Base-by-base conservation (phyloP, 2,797 vertebrate genomes). In the Bradypodion pumilum region DNA sequence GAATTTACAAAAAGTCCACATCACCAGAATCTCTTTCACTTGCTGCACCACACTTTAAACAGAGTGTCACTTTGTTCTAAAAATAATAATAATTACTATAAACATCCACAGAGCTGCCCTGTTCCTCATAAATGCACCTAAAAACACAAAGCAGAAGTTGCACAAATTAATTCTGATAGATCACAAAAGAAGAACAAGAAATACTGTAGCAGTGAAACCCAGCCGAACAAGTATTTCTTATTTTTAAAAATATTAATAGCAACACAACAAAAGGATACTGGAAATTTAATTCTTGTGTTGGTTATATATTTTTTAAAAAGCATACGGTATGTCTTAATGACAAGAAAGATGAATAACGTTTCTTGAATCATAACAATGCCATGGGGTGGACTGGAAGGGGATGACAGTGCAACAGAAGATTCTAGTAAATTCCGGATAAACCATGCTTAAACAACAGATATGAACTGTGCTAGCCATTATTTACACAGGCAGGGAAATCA, bases 111-210 rank as follows among this genome's bases (percentile, higher is more conserved):
- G 80, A 2, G 66, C 32, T 86, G 66, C 37, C 10, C 32, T 82
- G 59, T 59, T 78, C 29, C 74, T 29, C 40, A 70, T 32, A 89
- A 87, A 87, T 0, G 6, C 56, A 60, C 69, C 46, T 86, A 84
- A 89, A 92, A 92, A 86, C 1, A 25, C 46, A 84, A 37, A 88
- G 78, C 90, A 91, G 86, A 40, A n/a, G 37, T 90, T 76, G 70
- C 80, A 83, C 80, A 84, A 46, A 89, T 29, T 82, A n/a, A 56
- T 74, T 78, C 72, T 56, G 25, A 44, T 19, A 74, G 74, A 59
- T 1, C n/a, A n/a, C n/a, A n/a, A n/a, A n/a, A n/a, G n/a, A n/a
- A n/a, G n/a, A n/a, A n/a, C n/a, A n/a, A n/a, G n/a, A n/a, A n/a
- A n/a, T n/a, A n/a, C n/a, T n/a, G n/a, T n/a, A 80, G 35, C 27